phyloP scores from a whole-genome alignment of 2,888 invertebrate genomes.

The Resseliella maxima region DNA sequence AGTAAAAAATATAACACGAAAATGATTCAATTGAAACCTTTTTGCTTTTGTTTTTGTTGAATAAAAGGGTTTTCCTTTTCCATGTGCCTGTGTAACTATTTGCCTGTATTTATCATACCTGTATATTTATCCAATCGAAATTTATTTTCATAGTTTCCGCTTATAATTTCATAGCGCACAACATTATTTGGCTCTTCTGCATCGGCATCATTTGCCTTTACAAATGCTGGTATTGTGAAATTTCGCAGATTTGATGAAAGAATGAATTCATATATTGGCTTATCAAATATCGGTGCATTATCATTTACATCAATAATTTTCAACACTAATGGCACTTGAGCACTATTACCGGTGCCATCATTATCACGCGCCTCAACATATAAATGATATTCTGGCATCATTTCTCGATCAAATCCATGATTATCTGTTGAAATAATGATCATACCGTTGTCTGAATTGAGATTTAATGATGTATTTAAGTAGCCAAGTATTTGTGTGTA shows the following conservation, averaged over 20 bases:
- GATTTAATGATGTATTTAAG: conserved; percentile 80
- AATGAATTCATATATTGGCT: conserved; percentile 82
- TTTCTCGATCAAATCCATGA: conserved; percentile 85
- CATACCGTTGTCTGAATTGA: conserved; percentile 82
- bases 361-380: conserved; percentile 90
- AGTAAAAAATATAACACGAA: background rate
- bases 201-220: conserved; percentile 87
- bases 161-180: conserved; percentile 84
- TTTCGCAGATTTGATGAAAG: conserved; percentile 78
- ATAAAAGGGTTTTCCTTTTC: background rate
- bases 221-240: conserved; percentile 81
- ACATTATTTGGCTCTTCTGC: conserved; percentile 86
- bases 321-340: conserved; percentile 68
- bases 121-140: conserved; percentile 80
- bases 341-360: conserved; percentile 81
- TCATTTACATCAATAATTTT: conserved; percentile 73
- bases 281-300: conserved; percentile 86
- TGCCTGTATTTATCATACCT: conserved; percentile 69
- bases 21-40: background rate
- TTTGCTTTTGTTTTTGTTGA: background rate
- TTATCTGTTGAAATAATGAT: conserved; percentile 83
- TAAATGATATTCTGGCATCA: conserved; percentile 79
- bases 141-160: conserved; percentile 80
- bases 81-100: no score
- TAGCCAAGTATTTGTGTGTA: conserved; percentile 83